Evolutionary conservation across 2,888 invertebrate species (phyloP).

Genomic region (Sepiola atlantica): DNA sequence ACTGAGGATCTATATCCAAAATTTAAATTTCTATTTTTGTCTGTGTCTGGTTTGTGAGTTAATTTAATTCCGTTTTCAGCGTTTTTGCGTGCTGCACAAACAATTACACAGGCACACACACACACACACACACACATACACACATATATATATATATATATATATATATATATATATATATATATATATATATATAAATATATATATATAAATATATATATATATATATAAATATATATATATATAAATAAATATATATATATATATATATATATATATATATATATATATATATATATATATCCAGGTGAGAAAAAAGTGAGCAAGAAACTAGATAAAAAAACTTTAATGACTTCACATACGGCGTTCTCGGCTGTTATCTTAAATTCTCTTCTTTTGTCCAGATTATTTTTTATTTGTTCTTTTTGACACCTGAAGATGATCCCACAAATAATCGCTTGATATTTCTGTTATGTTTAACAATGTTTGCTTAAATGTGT

Average conservation of each 20-base stretch:
- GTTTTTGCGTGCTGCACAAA: background rate
- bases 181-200: background rate
- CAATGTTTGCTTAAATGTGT: too few relatives aligned
- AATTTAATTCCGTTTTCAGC: background rate
- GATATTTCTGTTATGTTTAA: too few relatives aligned
- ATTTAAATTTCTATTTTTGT: background rate
- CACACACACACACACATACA: background rate
- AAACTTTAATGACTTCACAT: too few relatives aligned
- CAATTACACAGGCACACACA: background rate
- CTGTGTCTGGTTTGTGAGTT: background rate
- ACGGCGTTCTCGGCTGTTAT: too few relatives aligned
- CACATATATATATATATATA: slow-evolving; percentile 37
- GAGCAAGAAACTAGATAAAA: too few relatives aligned
- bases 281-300: too few relatives aligned
- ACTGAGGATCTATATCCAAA: too few relatives aligned
- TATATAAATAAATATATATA: background rate
- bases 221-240: slow-evolving; percentile 1
- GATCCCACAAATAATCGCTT: too few relatives aligned
- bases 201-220: background rate
- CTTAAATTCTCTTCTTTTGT: too few relatives aligned
- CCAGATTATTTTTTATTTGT: too few relatives aligned
- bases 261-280: background rate
- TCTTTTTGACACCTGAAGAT: too few relatives aligned
- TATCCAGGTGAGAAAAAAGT: too few relatives aligned
- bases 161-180: slow-evolving; percentile 8